Conservation (phyloP, 2,113 vertebrate genomes). For the Gopherus flavomarginatus region DNA sequence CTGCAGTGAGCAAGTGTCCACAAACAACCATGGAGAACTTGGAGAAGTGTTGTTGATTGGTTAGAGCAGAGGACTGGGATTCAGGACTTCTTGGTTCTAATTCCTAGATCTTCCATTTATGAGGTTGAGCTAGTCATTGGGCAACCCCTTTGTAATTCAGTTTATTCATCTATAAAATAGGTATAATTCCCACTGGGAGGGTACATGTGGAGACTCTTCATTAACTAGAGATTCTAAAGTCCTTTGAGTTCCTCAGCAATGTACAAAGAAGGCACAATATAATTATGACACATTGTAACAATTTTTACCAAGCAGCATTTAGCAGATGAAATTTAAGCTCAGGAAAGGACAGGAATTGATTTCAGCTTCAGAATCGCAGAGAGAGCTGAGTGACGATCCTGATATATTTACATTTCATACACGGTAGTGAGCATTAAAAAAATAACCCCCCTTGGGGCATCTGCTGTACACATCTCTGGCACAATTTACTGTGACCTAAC, state of each 20-base stretch:
- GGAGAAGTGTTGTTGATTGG: background rate
- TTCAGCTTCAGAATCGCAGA: background rate
- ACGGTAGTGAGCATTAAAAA: background rate
- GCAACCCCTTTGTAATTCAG: background rate
- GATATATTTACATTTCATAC: background rate
- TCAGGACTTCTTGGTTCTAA: background rate
- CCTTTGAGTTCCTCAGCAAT: background rate
- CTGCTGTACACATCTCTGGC: background rate
- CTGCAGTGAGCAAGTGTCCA: background rate
- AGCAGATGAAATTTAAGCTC: fast-evolving
- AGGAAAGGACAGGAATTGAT: background rate
- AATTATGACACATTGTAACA: fast-evolving
- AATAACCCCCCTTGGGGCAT: background rate
- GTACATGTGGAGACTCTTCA: background rate
- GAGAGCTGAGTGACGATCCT: fast-evolving
- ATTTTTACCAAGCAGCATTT: background rate
- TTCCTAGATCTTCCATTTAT: background rate
- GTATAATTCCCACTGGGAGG: background rate
- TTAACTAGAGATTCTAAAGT: background rate
- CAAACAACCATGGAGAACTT: background rate
- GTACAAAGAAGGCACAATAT: fast-evolving
- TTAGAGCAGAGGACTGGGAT: background rate
- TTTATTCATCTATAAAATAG: background rate
- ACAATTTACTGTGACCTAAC: background rate
- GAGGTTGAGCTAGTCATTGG: background rate